A percentile compares a stretch with the other conserved stretches of the same genome.
Conservation (phyloP, 2,888 invertebrate genomes). For the Resseliella maxima region DNA sequence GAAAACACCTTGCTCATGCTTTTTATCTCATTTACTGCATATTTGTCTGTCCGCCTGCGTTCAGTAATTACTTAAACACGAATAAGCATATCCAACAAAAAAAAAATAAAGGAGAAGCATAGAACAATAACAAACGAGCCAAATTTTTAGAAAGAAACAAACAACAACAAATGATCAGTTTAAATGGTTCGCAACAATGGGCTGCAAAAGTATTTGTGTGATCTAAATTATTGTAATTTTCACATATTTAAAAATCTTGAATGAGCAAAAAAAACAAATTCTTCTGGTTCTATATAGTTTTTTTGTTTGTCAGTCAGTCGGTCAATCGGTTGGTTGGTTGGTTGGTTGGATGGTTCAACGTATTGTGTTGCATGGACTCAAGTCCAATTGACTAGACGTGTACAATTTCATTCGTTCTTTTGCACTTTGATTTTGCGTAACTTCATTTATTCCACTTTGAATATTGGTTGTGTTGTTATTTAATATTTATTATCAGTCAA, state of each 20-base stretch:
- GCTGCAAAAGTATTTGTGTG: slow-evolving; percentile 14
- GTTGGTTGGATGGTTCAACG: neutral
- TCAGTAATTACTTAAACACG: neutral
- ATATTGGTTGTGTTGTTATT: too few species aligned
- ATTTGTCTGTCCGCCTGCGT: slow-evolving; percentile 8
- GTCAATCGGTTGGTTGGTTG: slow-evolving; percentile 22
- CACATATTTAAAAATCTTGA: neutral
- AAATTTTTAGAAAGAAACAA: neutral
- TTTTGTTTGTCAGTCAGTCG: neutral
- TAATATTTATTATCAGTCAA: too few species aligned
- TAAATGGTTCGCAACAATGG: neutral
- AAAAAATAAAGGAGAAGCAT: neutral
- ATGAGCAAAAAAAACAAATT: neutral
- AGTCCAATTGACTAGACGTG: neutral
- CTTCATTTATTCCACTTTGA: neutral
- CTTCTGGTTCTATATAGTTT: neutral
- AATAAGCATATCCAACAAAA: neutral
- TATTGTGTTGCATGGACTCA: neutral
- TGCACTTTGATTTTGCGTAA: neutral
- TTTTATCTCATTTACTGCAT: slow-evolving; percentile 34
- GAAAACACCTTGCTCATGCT: neutral
- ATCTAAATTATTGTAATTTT: slow-evolving; percentile 47
- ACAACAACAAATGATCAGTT: neutral
- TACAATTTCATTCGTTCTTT: neutral
- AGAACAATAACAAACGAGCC: neutral